Evolutionary conservation across 2,797 vertebrate species (phyloP).

Genomic region (Rhinoraja longicauda): DNA sequence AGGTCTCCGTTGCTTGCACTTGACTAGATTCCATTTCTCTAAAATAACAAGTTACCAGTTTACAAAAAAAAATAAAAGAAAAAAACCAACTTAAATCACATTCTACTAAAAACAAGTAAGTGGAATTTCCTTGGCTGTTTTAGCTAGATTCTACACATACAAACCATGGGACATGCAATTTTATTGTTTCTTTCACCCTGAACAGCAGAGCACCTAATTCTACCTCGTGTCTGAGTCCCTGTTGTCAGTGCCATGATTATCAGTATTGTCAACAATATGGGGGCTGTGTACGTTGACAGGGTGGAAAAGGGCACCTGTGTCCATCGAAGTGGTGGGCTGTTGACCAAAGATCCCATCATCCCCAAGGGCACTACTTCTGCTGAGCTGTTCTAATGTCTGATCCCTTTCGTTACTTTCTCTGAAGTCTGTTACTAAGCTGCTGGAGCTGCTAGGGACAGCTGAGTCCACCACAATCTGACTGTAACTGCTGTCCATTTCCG

Average conservation of each 20-base stretch:
- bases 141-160: conserved; percentile 71
- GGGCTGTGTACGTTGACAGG: conserved; percentile 58
- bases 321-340: conserved; percentile 52
- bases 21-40: conserved; percentile 37
- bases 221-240: conserved; percentile 65
- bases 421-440: conserved; percentile 11
- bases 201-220: conserved; percentile 47
- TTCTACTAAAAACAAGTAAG: conserved; percentile 64
- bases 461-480: conserved; percentile 9
- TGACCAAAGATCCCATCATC: conserved; percentile 43
- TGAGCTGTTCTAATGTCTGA: conserved; percentile 51
- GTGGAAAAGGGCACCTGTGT: conserved; percentile 58
- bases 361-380: conserved; percentile 51
- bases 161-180: conserved; percentile 72
- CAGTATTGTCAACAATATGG: conserved; percentile 55
- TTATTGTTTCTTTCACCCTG: conserved; percentile 41
- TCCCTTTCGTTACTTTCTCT: conserved; percentile 43
- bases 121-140: conserved; percentile 61
- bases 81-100: conserved; percentile 61
- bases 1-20: conserved; percentile 60
- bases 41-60: conserved; percentile 54
- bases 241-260: conserved; percentile 54
- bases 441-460: conserved; percentile 24
- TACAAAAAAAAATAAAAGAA: conserved; percentile 68
- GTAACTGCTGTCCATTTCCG: conserved; percentile 25